phyloP scores from a whole-genome alignment of 2,888 invertebrate species.

The Sphaerophoria taeniata region DNA sequence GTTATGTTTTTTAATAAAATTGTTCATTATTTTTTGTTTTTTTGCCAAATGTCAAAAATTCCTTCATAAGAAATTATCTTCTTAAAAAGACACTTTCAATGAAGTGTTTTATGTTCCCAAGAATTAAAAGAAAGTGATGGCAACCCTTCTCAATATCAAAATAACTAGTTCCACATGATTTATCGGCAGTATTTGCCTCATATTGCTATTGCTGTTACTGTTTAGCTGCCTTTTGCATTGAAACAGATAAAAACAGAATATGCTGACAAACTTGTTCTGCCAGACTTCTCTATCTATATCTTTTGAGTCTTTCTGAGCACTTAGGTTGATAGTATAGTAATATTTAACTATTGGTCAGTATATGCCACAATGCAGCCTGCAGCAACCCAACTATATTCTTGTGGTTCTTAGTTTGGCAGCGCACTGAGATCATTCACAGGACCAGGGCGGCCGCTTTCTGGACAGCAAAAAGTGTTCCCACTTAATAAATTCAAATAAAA shows the following conservation, averaged over 20 bases:
- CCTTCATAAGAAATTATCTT: neutral
- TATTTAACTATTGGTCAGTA: constrained; percentile 66
- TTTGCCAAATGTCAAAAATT: neutral
- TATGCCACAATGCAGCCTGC: constrained; percentile 1
- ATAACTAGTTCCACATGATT: constrained; percentile 72
- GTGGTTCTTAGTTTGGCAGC: constrained; percentile 6
- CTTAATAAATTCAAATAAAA: constrained; percentile 51
- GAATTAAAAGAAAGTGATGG: neutral
- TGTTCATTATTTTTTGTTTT: too few species aligned
- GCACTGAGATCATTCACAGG: constrained; percentile 46
- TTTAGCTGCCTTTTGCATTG: constrained; percentile 26
- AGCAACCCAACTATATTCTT: neutral
- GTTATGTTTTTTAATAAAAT: constrained; percentile 8
- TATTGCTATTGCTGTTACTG: constrained; percentile 46
- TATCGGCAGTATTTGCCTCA: constrained; percentile 51
- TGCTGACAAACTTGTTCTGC: constrained; percentile 63
- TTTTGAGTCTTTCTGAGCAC: constrained; percentile 30
- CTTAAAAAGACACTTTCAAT: neutral
- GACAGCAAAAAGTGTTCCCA: constrained; percentile 52
- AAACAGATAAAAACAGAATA: constrained; percentile 29
- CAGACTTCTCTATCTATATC: constrained; percentile 47
- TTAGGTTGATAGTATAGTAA: constrained; percentile 52
- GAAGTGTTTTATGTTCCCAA: neutral
- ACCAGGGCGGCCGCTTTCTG: neutral
- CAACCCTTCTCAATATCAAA: constrained; percentile 8